Evolutionary conservation across 2,113 vertebrate species (phyloP), one percentile per base, ranked within the genome.

Genomic region (Aythya baeri): DNA sequence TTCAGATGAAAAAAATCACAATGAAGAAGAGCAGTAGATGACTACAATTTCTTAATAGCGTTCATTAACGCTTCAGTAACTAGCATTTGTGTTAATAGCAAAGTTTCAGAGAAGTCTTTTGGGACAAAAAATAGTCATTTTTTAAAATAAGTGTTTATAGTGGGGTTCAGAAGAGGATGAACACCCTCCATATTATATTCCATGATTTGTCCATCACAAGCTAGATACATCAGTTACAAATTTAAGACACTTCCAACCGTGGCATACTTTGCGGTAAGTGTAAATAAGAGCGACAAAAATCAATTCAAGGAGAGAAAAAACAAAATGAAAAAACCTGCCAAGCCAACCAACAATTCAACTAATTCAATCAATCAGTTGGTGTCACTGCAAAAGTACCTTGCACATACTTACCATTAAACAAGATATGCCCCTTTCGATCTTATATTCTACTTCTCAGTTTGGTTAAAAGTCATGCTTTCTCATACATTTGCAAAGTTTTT

Each of bases 1-100:
- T 41, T 73, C 50, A 91, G 41, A 17, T 92, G 49, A 91, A 93
- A 46, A 32, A 90, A 93, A 89, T 22, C 57, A 77, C 43, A 63
- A 0, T 32, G 46, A 88, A 78, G 17, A 4, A 58, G 58, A 92
- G 23, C 5, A 82, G 25, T 54, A 87, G 83, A 70, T 34, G 7
- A 91, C 63, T 22, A 29, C 26, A 7, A 16, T 87, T 91, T 83
- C 43, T 86, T 75, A 70, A 75, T 4, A 67, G 32, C 17, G 21
- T 20, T 91, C 57, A 61, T 67, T 20, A 78, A 36, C 38, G 84
- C 44, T 70, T 71, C 13, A 34, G 11, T 36, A 86, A 81, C 2
- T 36, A 70, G 11, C 36, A 81, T 29, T 34, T 65, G 15, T 27
- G 18, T 73, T 87, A 88, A 70, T 0, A 57, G 20, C 8, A 80